A percentile compares a stretch with the other conserved stretches of the same genome.
phyloP scores from a whole-genome alignment of 2,113 vertebrate species.

The Perca fluviatilis region DNA sequence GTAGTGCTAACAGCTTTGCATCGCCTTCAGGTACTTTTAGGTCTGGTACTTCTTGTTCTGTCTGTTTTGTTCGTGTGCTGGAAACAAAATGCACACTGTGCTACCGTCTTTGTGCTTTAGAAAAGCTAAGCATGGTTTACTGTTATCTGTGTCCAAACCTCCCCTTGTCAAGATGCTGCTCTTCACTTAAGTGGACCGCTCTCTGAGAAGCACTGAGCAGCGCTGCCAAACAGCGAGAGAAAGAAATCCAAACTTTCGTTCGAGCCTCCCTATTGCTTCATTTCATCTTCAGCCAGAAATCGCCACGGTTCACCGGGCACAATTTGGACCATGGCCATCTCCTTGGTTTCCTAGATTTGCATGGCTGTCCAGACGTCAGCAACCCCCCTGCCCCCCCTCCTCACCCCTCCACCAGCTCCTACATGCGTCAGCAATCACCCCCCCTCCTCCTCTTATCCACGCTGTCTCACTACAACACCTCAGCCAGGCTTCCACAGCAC shows the following conservation, averaged over 20 bases:
- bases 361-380: slow-evolving; percentile 82
- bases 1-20: not conserved
- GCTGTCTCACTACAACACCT: slow-evolving; percentile 71
- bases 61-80: not conserved
- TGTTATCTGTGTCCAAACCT: slow-evolving; percentile 45
- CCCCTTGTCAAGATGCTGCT: slow-evolving; percentile 43
- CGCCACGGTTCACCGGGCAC: slow-evolving; percentile 61
- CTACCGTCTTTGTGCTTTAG: not conserved
- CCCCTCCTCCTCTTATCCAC: slow-evolving; percentile 47
- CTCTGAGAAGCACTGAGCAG: slow-evolving; percentile 29
- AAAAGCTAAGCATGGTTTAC: not conserved
- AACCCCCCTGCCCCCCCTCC: slow-evolving; percentile 21
- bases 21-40: not conserved
- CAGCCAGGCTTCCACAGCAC: slow-evolving; percentile 72
- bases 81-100: slow-evolving; percentile 4
- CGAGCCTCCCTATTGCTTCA: slow-evolving; percentile 29
- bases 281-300: slow-evolving; percentile 67
- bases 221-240: slow-evolving; percentile 38
- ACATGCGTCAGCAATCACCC: slow-evolving; percentile 80
- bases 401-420: slow-evolving; percentile 55
- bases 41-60: not conserved
- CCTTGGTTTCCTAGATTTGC: slow-evolving; percentile 79
- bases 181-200: slow-evolving; percentile 46
- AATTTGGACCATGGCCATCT: slow-evolving; percentile 73
- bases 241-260: slow-evolving; percentile 59